Evolutionary conservation across 2,797 vertebrate genomes (phyloP).

Genomic region (Sandelia bainsii): DNA sequence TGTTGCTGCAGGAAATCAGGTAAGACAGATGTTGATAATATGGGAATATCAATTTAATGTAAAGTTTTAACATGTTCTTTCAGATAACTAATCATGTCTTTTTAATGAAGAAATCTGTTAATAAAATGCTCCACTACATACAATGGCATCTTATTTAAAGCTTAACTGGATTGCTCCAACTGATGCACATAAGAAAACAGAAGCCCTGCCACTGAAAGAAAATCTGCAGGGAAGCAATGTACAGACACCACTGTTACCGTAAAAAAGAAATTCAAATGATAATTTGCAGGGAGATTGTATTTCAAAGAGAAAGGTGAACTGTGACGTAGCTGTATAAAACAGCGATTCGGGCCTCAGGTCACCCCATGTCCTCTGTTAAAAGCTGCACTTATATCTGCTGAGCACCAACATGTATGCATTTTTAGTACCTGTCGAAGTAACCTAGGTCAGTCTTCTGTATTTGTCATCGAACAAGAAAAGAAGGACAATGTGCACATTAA

Average conservation of each 20-base stretch:
- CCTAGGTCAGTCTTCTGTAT: not conserved
- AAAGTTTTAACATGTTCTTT: conserved; percentile 10
- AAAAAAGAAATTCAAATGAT: not conserved
- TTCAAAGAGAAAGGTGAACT: not conserved
- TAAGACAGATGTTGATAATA: conserved; percentile 20
- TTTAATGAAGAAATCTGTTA: not conserved
- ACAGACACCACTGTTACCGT: not conserved
- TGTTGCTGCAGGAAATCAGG: conserved; percentile 25
- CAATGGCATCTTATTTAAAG: not conserved
- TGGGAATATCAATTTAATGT: conserved; percentile 3
- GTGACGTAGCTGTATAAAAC: not conserved
- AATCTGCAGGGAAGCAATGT: not conserved
- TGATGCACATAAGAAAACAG: no score
- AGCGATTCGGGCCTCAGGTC: not conserved
- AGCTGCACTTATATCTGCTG: not conserved
- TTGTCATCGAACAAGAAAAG: conserved; percentile 18
- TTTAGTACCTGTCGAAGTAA: not conserved
- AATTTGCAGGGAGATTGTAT: not conserved
- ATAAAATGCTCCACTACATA: not conserved
- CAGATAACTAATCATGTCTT: not conserved
- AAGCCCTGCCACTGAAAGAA: no score
- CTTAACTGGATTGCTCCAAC: not conserved
- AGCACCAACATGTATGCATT: not conserved
- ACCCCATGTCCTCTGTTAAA: not conserved
- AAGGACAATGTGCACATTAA: not conserved